phyloP scores from a whole-genome alignment of 2,797 vertebrate genomes.

The Gephyroberyx darwinii region DNA sequence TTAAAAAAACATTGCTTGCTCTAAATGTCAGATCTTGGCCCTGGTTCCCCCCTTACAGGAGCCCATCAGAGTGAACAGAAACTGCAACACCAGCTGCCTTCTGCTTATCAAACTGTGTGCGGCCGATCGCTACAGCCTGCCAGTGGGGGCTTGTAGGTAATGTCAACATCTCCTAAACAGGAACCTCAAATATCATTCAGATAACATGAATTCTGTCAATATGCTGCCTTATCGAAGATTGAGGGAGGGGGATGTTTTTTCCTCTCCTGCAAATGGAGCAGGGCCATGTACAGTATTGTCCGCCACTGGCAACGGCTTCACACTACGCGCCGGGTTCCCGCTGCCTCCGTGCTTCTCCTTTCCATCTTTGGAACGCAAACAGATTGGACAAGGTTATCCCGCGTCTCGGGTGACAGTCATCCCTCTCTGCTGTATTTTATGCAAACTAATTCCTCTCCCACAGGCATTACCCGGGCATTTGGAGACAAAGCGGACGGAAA shows the following conservation, averaged over 20 bases:
- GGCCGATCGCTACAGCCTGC: too few relatives aligned
- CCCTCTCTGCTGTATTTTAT: constrained; percentile 27
- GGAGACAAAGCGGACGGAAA: constrained; percentile 34
- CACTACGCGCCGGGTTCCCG: background rate
- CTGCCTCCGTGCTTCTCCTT: background rate
- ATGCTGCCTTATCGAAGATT: constrained; percentile 3
- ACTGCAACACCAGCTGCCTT: background rate
- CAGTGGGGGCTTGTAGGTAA: too few relatives aligned
- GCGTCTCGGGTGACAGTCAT: constrained; percentile 23
- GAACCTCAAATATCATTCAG: background rate
- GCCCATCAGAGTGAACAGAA: background rate
- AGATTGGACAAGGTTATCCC: constrained; percentile 28
- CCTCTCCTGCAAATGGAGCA: background rate
- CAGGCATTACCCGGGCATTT: constrained; percentile 39
- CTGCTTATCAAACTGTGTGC: background rate
- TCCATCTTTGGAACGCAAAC: constrained; percentile 7
- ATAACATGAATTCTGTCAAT: constrained; percentile 1
- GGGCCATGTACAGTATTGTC: too few relatives aligned
- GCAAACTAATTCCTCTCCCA: constrained; percentile 47
- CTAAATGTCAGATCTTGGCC: background rate
- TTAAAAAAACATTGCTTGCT: background rate
- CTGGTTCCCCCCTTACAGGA: background rate
- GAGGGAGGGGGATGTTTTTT: background rate
- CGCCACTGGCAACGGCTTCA: background rate
- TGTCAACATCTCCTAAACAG: background rate